Percentiles rank a stretch among this genome's conserved stretches.
phyloP scores from a whole-genome alignment of 2,888 invertebrate species.

The Oscheius myriophilus region DNA sequence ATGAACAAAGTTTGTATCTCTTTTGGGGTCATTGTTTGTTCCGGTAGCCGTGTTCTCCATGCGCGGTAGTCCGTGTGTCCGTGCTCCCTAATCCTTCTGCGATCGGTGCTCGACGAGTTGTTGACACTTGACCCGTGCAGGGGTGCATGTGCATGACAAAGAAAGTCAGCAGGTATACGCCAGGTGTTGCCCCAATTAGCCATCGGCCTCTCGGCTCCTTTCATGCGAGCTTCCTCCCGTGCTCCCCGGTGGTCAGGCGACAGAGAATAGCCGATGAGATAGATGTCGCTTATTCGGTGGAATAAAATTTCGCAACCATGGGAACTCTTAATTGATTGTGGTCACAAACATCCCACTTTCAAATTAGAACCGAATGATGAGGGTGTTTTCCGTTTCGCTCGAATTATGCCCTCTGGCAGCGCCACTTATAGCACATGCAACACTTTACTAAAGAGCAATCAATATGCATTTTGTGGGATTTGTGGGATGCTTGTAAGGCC shows the following conservation, averaged over 20 bases:
- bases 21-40: no score
- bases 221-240: conserved; percentile 24
- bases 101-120: conserved; percentile 14
- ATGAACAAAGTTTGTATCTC: no score
- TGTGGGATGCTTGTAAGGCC: conserved; percentile 10
- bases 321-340: neutral
- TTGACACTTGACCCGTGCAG: conserved; percentile 31
- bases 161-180: conserved; percentile 28
- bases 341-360: neutral
- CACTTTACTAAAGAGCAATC: no score
- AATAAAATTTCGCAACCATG: no score
- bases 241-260: no score
- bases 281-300: no score
- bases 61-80: no score
- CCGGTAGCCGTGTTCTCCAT: no score
- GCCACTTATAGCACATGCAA: neutral
- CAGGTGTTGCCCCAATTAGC: conserved; percentile 29
- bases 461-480: conserved; percentile 1
- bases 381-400: neutral
- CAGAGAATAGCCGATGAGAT: no score
- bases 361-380: neutral
- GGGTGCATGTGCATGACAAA: conserved; percentile 29
- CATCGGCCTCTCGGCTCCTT: conserved; percentile 22
- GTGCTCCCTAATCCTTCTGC: no score
- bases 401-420: neutral